Conservation (phyloP, 2,888 invertebrate genomes). For the Entomobrya multifasciata region DNA sequence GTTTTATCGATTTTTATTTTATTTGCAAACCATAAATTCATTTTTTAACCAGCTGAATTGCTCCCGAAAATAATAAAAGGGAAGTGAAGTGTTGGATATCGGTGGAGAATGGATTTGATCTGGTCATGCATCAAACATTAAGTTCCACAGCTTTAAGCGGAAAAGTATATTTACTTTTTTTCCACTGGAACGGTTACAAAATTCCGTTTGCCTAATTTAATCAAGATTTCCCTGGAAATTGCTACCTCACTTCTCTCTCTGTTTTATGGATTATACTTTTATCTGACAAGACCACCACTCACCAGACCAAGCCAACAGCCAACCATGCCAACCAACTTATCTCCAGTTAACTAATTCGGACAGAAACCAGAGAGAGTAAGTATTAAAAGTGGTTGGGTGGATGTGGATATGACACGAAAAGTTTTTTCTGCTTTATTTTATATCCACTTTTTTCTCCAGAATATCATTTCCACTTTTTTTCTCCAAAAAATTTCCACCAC, state of each 20-base stretch:
- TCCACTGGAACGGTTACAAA: not conserved
- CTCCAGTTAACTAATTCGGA: not conserved
- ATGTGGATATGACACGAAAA: too few relatives aligned
- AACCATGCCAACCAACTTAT: conserved; percentile 1
- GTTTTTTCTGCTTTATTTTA: too few relatives aligned
- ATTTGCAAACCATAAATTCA: too few relatives aligned
- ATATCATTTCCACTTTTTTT: conserved; percentile 2
- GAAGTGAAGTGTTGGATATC: too few relatives aligned
- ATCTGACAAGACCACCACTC: conserved; percentile 23
- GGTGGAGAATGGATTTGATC: too few relatives aligned
- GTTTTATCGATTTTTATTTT: too few relatives aligned
- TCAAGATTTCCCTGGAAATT: not conserved
- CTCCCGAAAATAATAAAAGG: not conserved
- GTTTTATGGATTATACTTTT: conserved; percentile 25
- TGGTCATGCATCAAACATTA: conserved; percentile 16
- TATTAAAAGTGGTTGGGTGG: too few relatives aligned
- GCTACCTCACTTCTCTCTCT: not conserved
- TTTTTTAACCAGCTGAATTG: not conserved
- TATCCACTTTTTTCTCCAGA: not conserved
- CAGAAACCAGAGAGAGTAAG: not conserved
- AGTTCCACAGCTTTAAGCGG: too few relatives aligned
- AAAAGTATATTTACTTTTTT: not conserved
- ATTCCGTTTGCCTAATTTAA: conserved; percentile 1
- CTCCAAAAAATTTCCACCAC: conserved; percentile 48
- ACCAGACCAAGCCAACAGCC: too few relatives aligned